Evolutionary conservation across 2,888 invertebrate genomes (phyloP), one percentile per base, ranked within the genome.

Genomic region (Zaprionus bogoriensis): DNA sequence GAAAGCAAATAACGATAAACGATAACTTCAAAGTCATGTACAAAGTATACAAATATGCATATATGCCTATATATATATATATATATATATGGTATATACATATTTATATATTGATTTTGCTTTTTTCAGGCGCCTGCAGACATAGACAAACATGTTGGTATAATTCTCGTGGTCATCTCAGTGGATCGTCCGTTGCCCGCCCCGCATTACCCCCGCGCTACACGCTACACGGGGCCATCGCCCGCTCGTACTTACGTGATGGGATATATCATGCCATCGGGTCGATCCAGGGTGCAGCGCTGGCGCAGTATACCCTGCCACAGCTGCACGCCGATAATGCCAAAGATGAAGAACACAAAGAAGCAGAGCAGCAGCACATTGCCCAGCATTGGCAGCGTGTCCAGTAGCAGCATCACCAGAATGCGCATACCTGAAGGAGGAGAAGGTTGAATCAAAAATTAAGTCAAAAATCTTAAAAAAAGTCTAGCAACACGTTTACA

Each of bases 281-380:
- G 94, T 71, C 95, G 92, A 70, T 94, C 93, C 64, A 97, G 93
- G 90, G 96, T 97, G 91, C 99, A 99, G 60, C 99, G 94, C 91
- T 99, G 98, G 74, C 99, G 93, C 53, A 99, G 93, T 67, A 99
- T 96, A 45, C 99, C 99, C 91, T 99, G 97, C 99, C 99, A 99
- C 50, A 99, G 93, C 91, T 99, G 99, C 36, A 99, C 99, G 17
- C 99, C 99, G 82, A 99, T 97, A 89, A 99, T 99, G 77, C 99
- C 99, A 90, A 99, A 99, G 91, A 99, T 99, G 93, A 99, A 99
- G 94, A 99, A 99, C 64, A 99, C 99, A 93, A 99, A 99, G 94
- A 99, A 99, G 92, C 99, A 99, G 72, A 99, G 93, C 76, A 99
- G 93, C 76, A 99, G 93, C 50, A 99, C 99, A 92, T 99, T 99